A percentile compares a stretch with the other conserved stretches of the same genome.
Evolutionary conservation across 2,888 invertebrate genomes (phyloP).

Genomic region (Palloptera scutellata): DNA sequence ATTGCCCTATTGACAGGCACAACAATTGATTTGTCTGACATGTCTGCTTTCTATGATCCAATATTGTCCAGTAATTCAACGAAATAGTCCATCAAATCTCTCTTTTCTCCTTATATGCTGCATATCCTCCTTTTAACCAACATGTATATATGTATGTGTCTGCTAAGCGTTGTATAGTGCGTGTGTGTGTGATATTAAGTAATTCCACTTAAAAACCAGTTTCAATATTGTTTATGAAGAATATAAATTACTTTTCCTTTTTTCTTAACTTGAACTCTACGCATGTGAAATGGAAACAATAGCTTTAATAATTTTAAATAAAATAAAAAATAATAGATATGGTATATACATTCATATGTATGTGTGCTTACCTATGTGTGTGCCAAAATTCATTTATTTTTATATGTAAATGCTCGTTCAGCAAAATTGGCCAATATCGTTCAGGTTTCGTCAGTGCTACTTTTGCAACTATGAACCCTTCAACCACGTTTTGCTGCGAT

Average conservation of each 20-base stretch:
- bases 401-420: too few relatives aligned
- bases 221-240: constrained; percentile 2
- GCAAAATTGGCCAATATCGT: too few relatives aligned
- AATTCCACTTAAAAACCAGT: not conserved
- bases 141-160: not conserved
- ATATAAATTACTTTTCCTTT: constrained; percentile 19
- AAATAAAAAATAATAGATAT: too few relatives aligned
- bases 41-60: not conserved
- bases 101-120: not conserved
- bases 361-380: too few relatives aligned
- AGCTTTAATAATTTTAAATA: too few relatives aligned
- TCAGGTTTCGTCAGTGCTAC: too few relatives aligned
- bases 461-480: too few relatives aligned
- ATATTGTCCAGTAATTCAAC: constrained; percentile 17
- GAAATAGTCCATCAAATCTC: constrained; percentile 16
- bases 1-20: not conserved
- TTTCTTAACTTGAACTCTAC: not conserved
- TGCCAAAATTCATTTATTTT: too few relatives aligned
- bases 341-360: too few relatives aligned
- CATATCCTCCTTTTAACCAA: not conserved
- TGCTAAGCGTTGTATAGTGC: not conserved
- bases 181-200: not conserved
- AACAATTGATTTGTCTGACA: constrained; percentile 13
- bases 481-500: too few relatives aligned
- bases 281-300: too few relatives aligned